A percentile compares a stretch with the other conserved stretches of the same genome.
These are phyloP conservation scores for Meloidogyne floridensis DNA, from an alignment of 1,140 invertebrate genomes.

Conservation along the genomic window DNA sequence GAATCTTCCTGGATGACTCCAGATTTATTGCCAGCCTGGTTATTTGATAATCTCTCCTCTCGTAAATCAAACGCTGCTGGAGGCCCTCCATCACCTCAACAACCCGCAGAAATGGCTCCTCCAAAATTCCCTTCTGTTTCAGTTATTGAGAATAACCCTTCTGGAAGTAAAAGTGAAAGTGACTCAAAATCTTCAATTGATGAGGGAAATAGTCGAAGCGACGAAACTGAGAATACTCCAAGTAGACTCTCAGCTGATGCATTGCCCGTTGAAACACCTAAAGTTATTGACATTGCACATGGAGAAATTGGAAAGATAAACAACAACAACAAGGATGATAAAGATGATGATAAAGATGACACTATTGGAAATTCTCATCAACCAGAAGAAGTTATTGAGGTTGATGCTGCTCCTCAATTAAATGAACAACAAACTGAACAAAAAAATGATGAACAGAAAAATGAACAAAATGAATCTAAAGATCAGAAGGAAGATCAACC, in stretches of 20 bases:
- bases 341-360: constrained; percentile 19
- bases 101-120: constrained; percentile 18
- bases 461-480: constrained; percentile 13
- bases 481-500: not conserved
- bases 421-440: constrained; percentile 1
- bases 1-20: constrained; percentile 10
- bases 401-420: constrained; percentile 29
- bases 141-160: constrained; percentile 16
- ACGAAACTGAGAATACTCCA: not conserved
- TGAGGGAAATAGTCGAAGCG: not conserved
- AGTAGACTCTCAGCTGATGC: not conserved
- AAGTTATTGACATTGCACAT: constrained; percentile 14
- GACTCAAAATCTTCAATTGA: not conserved
- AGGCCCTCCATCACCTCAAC: constrained; percentile 24
- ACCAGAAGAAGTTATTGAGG: constrained; percentile 23
- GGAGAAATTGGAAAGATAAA: not conserved
- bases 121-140: constrained; percentile 24
- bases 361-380: constrained; percentile 6
- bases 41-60: not conserved
- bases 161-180: not conserved
- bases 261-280: not conserved
- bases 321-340: not conserved
- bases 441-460: constrained; percentile 1
- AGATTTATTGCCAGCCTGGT: not conserved
- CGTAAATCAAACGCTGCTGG: not conserved